A percentile compares a stretch with the other conserved stretches of the same genome.
These are phyloP conservation scores for Vulpes lagopus DNA, from an alignment of 2,113 vertebrate species.

Conservation along the genomic window DNA sequence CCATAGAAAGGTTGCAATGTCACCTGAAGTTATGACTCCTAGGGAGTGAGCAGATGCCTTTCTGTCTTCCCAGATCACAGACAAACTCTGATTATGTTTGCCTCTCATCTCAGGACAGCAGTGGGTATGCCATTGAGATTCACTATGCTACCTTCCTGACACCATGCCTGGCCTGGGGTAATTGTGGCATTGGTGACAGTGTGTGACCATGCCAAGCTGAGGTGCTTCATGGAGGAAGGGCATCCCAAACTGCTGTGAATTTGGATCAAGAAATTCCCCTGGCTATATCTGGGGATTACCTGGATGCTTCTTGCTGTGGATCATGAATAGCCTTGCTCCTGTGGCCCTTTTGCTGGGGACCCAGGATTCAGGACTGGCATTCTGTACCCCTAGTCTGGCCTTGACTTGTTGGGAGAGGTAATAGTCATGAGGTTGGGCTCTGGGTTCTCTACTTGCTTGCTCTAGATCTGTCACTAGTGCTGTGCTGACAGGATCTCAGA, in stretches of 20 bases:
- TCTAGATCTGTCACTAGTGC: neutral
- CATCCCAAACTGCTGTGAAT: neutral
- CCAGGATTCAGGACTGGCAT: neutral
- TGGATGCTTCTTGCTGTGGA: neutral
- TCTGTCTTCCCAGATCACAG: neutral
- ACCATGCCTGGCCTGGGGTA: neutral
- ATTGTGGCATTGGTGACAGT: neutral
- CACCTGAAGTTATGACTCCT: slow-evolving; percentile 69
- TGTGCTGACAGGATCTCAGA: neutral
- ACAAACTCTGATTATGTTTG: neutral
- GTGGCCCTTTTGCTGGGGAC: neutral
- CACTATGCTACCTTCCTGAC: neutral
- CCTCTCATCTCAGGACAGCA: neutral
- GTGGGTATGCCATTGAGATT: neutral
- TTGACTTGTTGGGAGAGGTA: neutral
- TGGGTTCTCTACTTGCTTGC: neutral
- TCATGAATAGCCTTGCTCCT: neutral
- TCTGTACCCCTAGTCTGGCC: neutral
- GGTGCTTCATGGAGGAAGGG: neutral
- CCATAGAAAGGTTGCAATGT: slow-evolving; percentile 52
- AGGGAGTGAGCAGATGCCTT: neutral
- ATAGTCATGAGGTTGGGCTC: neutral
- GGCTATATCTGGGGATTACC: neutral
- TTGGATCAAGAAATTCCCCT: neutral
- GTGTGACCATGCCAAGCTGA: neutral